A percentile compares a stretch with the other conserved stretches of the same genome.
phyloP scores from a whole-genome alignment of 2,888 invertebrate species.

The Caenorhabditis angaria region DNA sequence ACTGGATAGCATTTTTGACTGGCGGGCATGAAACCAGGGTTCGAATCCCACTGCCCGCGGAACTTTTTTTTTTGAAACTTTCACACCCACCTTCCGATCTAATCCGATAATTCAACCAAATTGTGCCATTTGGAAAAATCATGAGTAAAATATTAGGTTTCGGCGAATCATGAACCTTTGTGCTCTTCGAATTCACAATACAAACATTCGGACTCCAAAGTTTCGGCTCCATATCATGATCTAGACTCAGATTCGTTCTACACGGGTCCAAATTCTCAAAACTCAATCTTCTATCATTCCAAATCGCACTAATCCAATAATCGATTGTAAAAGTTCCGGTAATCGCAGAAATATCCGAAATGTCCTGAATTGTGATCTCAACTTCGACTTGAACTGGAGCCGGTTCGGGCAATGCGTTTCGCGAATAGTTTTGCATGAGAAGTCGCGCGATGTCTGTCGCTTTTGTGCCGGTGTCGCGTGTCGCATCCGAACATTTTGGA shows the following conservation, averaged over 20 bases:
- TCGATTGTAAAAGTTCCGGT: conserved; percentile 69
- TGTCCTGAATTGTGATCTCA: conserved; percentile 71
- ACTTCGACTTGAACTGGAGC: conserved; percentile 66
- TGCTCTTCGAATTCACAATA: conserved; percentile 68
- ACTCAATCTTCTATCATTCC: conserved; percentile 61
- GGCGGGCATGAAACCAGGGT: no score
- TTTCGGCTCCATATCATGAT: conserved; percentile 71
- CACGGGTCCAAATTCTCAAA: conserved; percentile 68
- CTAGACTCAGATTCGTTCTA: conserved; percentile 66
- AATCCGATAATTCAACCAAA: conserved; percentile 70
- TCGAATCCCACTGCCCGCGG: no score
- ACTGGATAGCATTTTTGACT: no score
- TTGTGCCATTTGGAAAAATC: conserved; percentile 71
- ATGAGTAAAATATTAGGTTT: conserved; percentile 71
- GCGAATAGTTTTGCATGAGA: conserved; percentile 67
- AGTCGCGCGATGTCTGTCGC: conserved; percentile 64
- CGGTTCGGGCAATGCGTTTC: conserved; percentile 70
- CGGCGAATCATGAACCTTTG: conserved; percentile 69
- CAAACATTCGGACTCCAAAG: conserved; percentile 71
- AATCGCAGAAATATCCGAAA: conserved; percentile 69
- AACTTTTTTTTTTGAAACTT: no score
- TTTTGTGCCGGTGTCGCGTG: conserved; percentile 50
- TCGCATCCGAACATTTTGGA: background rate
- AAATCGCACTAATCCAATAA: conserved; percentile 71
- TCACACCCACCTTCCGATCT: conserved; percentile 60